phyloP scores from a whole-genome alignment of 92 coral and sea anemone species.

The Phenganax marumi region DNA sequence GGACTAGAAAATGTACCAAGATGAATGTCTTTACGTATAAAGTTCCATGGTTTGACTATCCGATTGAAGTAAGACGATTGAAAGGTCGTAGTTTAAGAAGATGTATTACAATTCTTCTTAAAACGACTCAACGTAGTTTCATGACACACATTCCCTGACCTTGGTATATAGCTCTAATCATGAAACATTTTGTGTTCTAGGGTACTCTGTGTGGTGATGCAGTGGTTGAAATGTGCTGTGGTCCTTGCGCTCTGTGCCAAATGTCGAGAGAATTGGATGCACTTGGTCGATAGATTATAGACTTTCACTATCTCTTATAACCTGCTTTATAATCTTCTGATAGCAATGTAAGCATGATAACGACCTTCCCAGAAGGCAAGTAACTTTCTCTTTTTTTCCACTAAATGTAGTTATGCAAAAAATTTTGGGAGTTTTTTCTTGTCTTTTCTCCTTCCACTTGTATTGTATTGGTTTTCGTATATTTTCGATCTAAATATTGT shows the following conservation, averaged over 20 bases:
- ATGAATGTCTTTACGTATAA: no score
- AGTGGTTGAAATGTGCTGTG: constrained; percentile 52
- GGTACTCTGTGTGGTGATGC: constrained; percentile 92
- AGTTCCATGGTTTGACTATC: no score
- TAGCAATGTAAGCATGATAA: background rate
- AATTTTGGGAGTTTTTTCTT: no score
- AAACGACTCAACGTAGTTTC: background rate
- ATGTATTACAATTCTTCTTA: no score
- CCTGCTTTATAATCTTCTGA: background rate
- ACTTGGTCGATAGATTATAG: constrained; percentile 56
- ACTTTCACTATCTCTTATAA: background rate
- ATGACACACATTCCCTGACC: background rate
- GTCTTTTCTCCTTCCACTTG: no score
- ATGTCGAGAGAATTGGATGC: constrained; percentile 72
- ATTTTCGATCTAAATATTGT: no score
- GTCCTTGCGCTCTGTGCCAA: constrained; percentile 73
- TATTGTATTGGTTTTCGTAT: no score
- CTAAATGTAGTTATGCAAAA: no score
- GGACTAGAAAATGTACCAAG: no score
- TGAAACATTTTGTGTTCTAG: constrained; percentile 25
- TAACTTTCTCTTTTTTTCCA: no score
- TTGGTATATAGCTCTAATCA: background rate
- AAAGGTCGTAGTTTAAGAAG: no score
- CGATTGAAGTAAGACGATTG: no score
- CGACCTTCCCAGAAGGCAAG: background rate